Evolutionary conservation across 2,797 vertebrate species (phyloP), one percentile per base, ranked within the genome.

Genomic region (Bradypodion ventrale): DNA sequence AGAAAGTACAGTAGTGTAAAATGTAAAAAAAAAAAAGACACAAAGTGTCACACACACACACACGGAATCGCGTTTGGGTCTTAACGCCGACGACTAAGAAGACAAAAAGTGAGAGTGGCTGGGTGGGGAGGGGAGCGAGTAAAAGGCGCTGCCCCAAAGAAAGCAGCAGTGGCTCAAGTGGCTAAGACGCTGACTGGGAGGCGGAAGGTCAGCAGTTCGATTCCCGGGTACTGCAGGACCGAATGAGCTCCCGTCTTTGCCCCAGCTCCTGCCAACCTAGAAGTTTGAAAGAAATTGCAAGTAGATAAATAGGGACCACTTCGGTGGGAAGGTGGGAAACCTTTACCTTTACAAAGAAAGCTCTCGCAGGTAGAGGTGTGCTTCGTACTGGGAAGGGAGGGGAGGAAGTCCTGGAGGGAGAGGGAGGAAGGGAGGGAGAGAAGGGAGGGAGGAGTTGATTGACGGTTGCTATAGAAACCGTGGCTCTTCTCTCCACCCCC

Each of bases 401-500:
- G 60, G 60, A 62, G 60, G 79, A 70, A 83, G 63, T 59, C 63
- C 19, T 29, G 10, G 56, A 82, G 74, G 63, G 60, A 3, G 7
- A 88, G 82, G 86, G 79, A 84, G 86, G 79, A 84, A 77, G 83
- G 80, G n/a, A 29, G 78, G 83, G 52, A 84, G 88, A 85, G 89
- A 79, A 87, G 83, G 80, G 87, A 89, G 78, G 92, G 92, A 89
- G 92, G 85, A 88, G 85, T 93, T 97, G 98, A 97, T 93, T 96
- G 97, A 96, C 97, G 95, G 95, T 96, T 95, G 90, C 93, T 96
- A 83, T 90, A 94, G 95, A 94, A 96, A 96, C 95, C 88, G 89
- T 91, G 60, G 89, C 95, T 83, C 96, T 97, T 96, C n/a, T n/a
- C n/a, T n/a, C n/a, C n/a, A n/a, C n/a, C n/a, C n/a, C 98, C 97